A percentile compares a stretch with the other conserved stretches of the same genome.
Conservation (phyloP, 2,797 vertebrate species). For the Argyrosomus regius region DNA sequence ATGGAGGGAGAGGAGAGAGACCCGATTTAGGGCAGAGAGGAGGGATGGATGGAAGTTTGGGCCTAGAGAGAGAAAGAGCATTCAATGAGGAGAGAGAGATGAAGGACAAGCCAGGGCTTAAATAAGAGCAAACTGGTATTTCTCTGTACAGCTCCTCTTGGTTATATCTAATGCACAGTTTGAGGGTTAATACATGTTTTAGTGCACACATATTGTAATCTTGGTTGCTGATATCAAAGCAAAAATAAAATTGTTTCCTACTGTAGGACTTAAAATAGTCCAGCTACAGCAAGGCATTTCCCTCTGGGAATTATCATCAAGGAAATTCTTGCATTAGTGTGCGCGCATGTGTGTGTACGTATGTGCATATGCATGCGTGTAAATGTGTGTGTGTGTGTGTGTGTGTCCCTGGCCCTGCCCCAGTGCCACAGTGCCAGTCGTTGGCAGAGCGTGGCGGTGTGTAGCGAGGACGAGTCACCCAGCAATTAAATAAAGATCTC, state of each 20-base stretch:
- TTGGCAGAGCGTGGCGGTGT: slow-evolving; percentile 73
- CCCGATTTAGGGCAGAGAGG: slow-evolving; percentile 63
- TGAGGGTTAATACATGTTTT: slow-evolving; percentile 23
- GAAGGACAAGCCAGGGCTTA: slow-evolving; percentile 49
- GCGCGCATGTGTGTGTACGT: slow-evolving; percentile 14
- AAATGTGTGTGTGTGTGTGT: slow-evolving; percentile 57
- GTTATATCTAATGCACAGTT: slow-evolving; percentile 10
- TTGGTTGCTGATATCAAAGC: slow-evolving; percentile 50
- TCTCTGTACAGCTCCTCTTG: slow-evolving; percentile 10
- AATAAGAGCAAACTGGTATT: slow-evolving; percentile 46
- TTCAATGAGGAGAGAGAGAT: slow-evolving; percentile 46
- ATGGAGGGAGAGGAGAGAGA: slow-evolving; percentile 50
- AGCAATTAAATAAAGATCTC: slow-evolving; percentile 95
- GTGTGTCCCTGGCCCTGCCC: slow-evolving; percentile 86
- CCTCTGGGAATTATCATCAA: slow-evolving; percentile 64
- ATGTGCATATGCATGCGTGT: slow-evolving; percentile 80
- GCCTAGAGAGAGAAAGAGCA: slow-evolving; percentile 50
- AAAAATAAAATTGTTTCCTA: slow-evolving; percentile 45
- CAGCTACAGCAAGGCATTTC: slow-evolving; percentile 38
- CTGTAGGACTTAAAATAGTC: slow-evolving; percentile 50
- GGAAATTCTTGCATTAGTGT: slow-evolving; percentile 50
- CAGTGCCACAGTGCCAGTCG: slow-evolving; percentile 74
- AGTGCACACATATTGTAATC: slow-evolving; percentile 33
- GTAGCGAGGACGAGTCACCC: slow-evolving; percentile 81
- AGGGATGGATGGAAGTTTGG: slow-evolving; percentile 63